These are phyloP conservation scores for Typhlichthys eigenmanni DNA, from an alignment of 2,797 vertebrate genomes.

Conservation along the genomic window DNA sequence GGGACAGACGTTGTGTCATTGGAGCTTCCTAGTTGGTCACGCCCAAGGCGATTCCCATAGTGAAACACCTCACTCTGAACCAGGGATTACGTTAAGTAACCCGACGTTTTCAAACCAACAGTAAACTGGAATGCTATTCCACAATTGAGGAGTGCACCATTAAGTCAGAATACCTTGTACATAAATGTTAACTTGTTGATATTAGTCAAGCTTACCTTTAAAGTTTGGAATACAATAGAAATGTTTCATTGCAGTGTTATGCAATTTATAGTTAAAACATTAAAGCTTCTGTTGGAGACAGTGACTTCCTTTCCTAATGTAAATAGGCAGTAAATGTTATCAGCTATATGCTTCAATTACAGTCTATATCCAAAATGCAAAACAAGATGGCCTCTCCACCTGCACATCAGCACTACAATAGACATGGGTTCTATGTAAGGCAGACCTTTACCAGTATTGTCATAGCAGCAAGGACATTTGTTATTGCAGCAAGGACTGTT, in stretches of 20 bases:
- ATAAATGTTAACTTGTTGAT: slow-evolving; percentile 42
- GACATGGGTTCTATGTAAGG: slow-evolving; percentile 37
- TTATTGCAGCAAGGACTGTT: neutral
- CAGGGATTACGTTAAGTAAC: no score
- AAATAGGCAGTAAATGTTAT: slow-evolving; percentile 46
- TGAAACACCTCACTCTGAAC: no score
- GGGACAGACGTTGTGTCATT: no score
- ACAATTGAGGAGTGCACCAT: neutral
- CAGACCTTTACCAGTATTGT: slow-evolving; percentile 5
- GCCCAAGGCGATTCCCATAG: no score
- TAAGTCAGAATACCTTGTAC: slow-evolving; percentile 28
- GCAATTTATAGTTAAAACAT: slow-evolving; percentile 51
- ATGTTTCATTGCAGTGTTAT: slow-evolving; percentile 39
- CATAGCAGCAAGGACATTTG: no score
- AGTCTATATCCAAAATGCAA: slow-evolving; percentile 38
- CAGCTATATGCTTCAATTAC: slow-evolving; percentile 38
- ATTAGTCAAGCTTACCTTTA: slow-evolving; percentile 45
- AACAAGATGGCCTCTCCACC: slow-evolving; percentile 56
- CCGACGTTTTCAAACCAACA: no score
- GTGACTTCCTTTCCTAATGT: slow-evolving; percentile 41
- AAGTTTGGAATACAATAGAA: slow-evolving; percentile 23
- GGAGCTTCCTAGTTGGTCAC: no score
- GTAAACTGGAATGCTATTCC: no score
- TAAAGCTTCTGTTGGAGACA: slow-evolving; percentile 40
- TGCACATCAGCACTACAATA: slow-evolving; percentile 66